A percentile compares a stretch with the other conserved stretches of the same genome.
Conservation (phyloP, 2,113 vertebrate species). For the Phalacrocorax carbo region DNA sequence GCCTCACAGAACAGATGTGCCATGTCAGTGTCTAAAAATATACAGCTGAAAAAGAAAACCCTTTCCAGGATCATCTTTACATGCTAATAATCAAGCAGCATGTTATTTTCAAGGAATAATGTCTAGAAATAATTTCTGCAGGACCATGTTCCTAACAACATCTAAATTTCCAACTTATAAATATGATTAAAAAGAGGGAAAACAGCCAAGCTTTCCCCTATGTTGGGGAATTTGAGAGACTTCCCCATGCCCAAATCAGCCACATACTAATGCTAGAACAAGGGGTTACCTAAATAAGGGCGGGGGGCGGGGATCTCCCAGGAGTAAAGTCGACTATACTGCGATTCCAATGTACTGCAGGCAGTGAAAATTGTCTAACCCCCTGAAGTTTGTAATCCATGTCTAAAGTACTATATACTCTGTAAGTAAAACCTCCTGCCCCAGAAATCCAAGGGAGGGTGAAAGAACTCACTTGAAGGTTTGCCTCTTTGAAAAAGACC, state of each 20-base stretch:
- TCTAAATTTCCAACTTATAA: not conserved
- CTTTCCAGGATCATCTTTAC: not conserved
- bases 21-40: not conserved
- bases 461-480: slow-evolving; percentile 70
- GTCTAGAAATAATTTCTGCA: not conserved
- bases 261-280: not conserved
- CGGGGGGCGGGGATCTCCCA: not conserved
- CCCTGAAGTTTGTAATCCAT: slow-evolving; percentile 58
- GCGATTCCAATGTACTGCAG: slow-evolving; percentile 24
- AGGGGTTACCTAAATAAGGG: not conserved
- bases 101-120: not conserved
- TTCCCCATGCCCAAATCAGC: not conserved
- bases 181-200: not conserved
- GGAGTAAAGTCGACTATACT: slow-evolving; percentile 27
- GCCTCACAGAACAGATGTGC: not conserved
- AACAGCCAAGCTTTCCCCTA: not conserved
- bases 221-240: not conserved
- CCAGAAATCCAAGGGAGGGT: slow-evolving; percentile 66
- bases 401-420: slow-evolving; percentile 53
- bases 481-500: slow-evolving; percentile 68
- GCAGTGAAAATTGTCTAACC: slow-evolving; percentile 13
- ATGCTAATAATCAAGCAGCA: not conserved
- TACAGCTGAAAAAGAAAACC: not conserved
- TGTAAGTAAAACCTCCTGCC: slow-evolving; percentile 66
- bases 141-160: not conserved